Percentiles rank a stretch among this genome's conserved stretches.
Conservation (phyloP, 2,113 vertebrate species). For the Mesembrinibis cayennensis region DNA sequence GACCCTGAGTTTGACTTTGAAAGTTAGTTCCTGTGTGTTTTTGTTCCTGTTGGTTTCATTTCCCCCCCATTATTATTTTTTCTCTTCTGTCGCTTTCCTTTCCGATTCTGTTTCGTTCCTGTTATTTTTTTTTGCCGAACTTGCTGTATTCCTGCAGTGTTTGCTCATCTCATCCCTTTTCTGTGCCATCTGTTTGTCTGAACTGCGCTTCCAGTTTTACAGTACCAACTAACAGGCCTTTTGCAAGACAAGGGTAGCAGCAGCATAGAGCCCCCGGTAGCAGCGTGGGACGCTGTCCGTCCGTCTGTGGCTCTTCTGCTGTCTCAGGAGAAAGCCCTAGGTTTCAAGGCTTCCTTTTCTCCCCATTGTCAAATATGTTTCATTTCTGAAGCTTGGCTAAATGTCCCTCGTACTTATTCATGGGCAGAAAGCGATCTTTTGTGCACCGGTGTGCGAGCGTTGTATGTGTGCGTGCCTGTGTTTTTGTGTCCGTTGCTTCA, state of each 20-base stretch:
- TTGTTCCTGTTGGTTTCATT: slow-evolving; percentile 78
- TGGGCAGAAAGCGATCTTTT: neutral
- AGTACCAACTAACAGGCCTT: slow-evolving; percentile 1
- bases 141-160: neutral
- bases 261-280: neutral
- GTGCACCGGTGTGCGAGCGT: neutral
- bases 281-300: neutral
- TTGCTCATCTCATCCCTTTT: slow-evolving; percentile 24
- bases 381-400: neutral
- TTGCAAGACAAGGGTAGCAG: neutral
- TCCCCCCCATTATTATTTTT: slow-evolving; percentile 48
- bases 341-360: neutral
- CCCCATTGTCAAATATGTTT: neutral
- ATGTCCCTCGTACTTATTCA: neutral
- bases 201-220: slow-evolving; percentile 70
- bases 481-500: neutral
- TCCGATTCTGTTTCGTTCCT: slow-evolving; percentile 24
- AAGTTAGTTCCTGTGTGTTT: slow-evolving; percentile 95
- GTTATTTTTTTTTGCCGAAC: neutral
- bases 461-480: neutral
- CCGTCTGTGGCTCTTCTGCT: neutral
- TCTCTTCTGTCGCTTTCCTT: slow-evolving; percentile 39
- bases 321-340: neutral
- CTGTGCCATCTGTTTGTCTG: slow-evolving; percentile 63
- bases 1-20: slow-evolving; percentile 95